Evolutionary conservation across 2,113 vertebrate species (phyloP), one percentile per base, ranked within the genome.

Genomic region (Phasianus colchicus): DNA sequence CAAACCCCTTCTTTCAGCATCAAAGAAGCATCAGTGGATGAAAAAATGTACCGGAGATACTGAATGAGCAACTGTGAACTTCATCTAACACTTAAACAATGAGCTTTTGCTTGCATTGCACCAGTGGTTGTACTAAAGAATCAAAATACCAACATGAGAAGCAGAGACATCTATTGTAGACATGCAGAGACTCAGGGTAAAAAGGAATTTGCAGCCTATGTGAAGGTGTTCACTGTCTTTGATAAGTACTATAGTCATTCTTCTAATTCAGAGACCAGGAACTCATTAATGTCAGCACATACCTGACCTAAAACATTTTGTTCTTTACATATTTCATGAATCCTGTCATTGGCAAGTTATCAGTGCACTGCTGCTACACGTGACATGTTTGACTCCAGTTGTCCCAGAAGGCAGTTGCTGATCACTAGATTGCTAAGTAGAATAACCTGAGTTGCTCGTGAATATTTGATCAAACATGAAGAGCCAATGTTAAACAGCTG

Each of bases 391-490:
- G 55, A 84, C 24, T 29, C 29, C 18, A 0, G 17, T 9, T 50
- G 73, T 84, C 94, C 85, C 94, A 79, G 66, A 25, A 64, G 90
- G 77, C 86, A 71, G 45, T 0, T 82, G 55, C 80, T 90, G 77
- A 90, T 94, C 70, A 30, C 66, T 30, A 27, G 76, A 48, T 61
- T 92, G 80, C 75, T 58, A 86, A 72, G 57, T 13, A 75, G 42
- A 74, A 36, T 32, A 86, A 91, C 54, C 77, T 2, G 34, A 70
- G 76, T 34, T 66, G 57, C 77, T 19, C 47, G 27, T 1, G 3
- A 58, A 50, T 52, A 86, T 95, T 58, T 83, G 94, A 92, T 95
- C 88, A 85, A 89, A 92, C 83, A 55, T 0, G 20, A 87, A 67
- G 32, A 89, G 64, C 60, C n/a, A 5, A 30, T 20, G 64, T 85